These are phyloP conservation scores for Embidobia sp. DNA, from an alignment of 2,888 invertebrate species.

Conservation along the genomic window DNA sequence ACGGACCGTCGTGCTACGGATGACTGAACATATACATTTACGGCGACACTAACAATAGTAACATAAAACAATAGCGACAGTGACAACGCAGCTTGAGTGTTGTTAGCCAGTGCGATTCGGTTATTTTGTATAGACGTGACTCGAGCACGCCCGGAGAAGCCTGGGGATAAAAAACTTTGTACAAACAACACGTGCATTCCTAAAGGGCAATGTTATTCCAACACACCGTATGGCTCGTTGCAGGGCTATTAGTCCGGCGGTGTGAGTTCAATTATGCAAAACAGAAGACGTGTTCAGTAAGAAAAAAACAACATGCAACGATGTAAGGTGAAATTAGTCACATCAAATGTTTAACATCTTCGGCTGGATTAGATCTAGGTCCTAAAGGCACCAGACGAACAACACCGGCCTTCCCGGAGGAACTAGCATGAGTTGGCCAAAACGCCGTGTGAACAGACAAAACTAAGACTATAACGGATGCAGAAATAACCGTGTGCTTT, in stretches of 20 bases:
- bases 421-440: background rate
- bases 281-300: conserved; percentile 4
- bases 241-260: too few relatives aligned
- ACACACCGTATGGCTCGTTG: too few relatives aligned
- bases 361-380: too few relatives aligned
- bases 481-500: conserved; percentile 53
- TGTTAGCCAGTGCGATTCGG: conserved; percentile 22
- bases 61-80: too few relatives aligned
- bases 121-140: background rate
- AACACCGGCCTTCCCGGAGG: too few relatives aligned
- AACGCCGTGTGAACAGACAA: conserved; percentile 23
- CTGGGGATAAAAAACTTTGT: conserved; percentile 11
- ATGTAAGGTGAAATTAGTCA: conserved; percentile 32
- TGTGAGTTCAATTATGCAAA: background rate
- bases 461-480: conserved; percentile 56
- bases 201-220: background rate
- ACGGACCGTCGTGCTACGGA: too few relatives aligned
- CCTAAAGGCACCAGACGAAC: too few relatives aligned
- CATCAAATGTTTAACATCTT: conserved; percentile 34
- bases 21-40: too few relatives aligned
- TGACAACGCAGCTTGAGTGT: conserved; percentile 12
- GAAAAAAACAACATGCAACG: conserved; percentile 20
- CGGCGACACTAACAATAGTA: too few relatives aligned
- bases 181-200: conserved; percentile 24
- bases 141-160: conserved; percentile 1